Percentiles rank a stretch among this genome's conserved stretches.
Evolutionary conservation across 2,888 invertebrate genomes (phyloP).

Genomic region (Aphodius sticticus): DNA sequence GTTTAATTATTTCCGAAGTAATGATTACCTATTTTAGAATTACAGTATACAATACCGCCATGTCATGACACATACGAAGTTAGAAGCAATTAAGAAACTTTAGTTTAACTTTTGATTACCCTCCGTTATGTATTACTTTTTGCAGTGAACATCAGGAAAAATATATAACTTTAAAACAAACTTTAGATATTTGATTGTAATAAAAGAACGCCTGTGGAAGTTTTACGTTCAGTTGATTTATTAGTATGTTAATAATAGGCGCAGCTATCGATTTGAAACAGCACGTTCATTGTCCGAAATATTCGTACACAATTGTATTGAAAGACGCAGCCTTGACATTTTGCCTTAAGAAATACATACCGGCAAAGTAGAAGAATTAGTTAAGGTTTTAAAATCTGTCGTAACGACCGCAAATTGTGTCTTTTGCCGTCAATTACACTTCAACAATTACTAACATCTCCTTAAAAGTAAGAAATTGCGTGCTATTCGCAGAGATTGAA

Average conservation of each 20-base stretch:
- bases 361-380: neutral
- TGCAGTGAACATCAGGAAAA: too few species aligned
- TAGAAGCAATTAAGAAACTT: neutral
- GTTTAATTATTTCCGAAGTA: neutral
- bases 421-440: neutral
- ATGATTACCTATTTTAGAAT: slow-evolving; percentile 4
- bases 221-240: too few species aligned
- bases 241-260: too few species aligned
- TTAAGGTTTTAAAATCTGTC: neutral
- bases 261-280: neutral
- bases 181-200: too few species aligned
- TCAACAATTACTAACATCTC: neutral
- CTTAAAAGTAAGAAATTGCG: neutral
- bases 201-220: too few species aligned
- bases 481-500: neutral
- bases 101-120: too few species aligned
- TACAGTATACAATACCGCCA: neutral
- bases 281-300: neutral
- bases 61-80: neutral
- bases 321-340: neutral
- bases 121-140: too few species aligned
- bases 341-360: neutral
- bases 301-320: slow-evolving; percentile 4
- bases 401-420: neutral
- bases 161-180: too few species aligned